Evolutionary conservation across 1,140 invertebrate species (phyloP).

Genomic region (Pogonus chalceus): DNA sequence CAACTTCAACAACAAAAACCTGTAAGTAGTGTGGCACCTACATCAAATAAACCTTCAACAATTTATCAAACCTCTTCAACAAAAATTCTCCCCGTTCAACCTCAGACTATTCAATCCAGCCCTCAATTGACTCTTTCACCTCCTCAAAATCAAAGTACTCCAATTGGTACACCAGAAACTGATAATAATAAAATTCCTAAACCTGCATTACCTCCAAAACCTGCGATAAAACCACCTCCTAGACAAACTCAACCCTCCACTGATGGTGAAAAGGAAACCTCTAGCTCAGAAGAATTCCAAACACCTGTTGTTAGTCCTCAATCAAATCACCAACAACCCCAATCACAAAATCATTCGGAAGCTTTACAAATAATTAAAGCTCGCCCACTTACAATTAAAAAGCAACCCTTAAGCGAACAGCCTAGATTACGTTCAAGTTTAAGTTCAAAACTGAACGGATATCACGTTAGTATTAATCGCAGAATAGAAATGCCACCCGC

Average conservation of each 20-base stretch:
- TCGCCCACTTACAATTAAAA: slow-evolving; percentile 66
- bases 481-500: slow-evolving; percentile 73
- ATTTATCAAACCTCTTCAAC: slow-evolving; percentile 73
- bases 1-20: slow-evolving; percentile 12
- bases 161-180: slow-evolving; percentile 41
- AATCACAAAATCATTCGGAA: slow-evolving; percentile 31
- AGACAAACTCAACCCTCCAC: slow-evolving; percentile 38
- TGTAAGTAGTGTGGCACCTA: slow-evolving; percentile 60
- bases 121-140: slow-evolving; percentile 42
- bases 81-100: slow-evolving; percentile 69
- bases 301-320: slow-evolving; percentile 2
- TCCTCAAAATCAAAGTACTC: slow-evolving; percentile 46
- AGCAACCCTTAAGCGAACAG: slow-evolving; percentile 61
- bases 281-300: neutral
- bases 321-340: slow-evolving; percentile 1
- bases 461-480: slow-evolving; percentile 58
- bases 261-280: slow-evolving; percentile 22
- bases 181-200: slow-evolving; percentile 39
- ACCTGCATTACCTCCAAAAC: slow-evolving; percentile 65
- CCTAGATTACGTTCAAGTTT: slow-evolving; percentile 56
- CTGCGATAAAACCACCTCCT: slow-evolving; percentile 44
- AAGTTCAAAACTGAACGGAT: slow-evolving; percentile 39
- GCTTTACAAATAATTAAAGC: slow-evolving; percentile 63
- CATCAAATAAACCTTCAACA: slow-evolving; percentile 57
- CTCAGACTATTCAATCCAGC: slow-evolving; percentile 51